Evolutionary conservation across 2,113 vertebrate species (phyloP).

Genomic region (Periophthalmodon schlosseri): DNA sequence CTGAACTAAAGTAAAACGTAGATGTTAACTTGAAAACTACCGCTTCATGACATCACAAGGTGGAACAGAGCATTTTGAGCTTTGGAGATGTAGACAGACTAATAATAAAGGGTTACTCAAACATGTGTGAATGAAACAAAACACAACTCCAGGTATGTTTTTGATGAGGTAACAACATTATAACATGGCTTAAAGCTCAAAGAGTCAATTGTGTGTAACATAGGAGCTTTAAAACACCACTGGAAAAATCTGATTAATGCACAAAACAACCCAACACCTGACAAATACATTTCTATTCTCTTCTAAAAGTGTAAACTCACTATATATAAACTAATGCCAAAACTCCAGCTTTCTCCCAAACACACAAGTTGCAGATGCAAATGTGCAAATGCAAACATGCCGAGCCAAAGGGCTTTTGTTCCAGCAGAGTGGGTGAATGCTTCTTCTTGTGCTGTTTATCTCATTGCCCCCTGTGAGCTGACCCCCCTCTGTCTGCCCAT

Average conservation of each 20-base stretch:
- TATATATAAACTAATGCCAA: not conserved
- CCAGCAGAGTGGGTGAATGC: slow-evolving; percentile 63
- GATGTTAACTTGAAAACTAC: too few relatives aligned
- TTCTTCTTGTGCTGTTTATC: slow-evolving; percentile 68
- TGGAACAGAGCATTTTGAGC: too few relatives aligned
- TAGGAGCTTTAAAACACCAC: not conserved
- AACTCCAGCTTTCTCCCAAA: slow-evolving; percentile 8
- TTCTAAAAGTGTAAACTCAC: not conserved
- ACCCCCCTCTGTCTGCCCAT: slow-evolving; percentile 14
- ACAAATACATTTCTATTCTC: too few relatives aligned
- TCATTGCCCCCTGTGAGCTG: slow-evolving; percentile 41
- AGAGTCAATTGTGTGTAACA: too few relatives aligned
- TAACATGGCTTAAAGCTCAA: too few relatives aligned
- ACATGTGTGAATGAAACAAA: too few relatives aligned
- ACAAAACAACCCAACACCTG: not conserved
- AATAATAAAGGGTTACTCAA: too few relatives aligned
- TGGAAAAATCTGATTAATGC: not conserved
- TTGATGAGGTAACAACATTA: too few relatives aligned
- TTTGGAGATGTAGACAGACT: too few relatives aligned
- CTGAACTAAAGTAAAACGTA: too few relatives aligned
- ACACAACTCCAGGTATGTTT: too few relatives aligned
- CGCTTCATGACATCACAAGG: too few relatives aligned
- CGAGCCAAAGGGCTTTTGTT: slow-evolving; percentile 60
- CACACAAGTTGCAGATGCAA: slow-evolving; percentile 36
- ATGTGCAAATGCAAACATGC: slow-evolving; percentile 42